phyloP scores from a whole-genome alignment of 2,888 invertebrate species.

The Hydrotaea diabolus region DNA sequence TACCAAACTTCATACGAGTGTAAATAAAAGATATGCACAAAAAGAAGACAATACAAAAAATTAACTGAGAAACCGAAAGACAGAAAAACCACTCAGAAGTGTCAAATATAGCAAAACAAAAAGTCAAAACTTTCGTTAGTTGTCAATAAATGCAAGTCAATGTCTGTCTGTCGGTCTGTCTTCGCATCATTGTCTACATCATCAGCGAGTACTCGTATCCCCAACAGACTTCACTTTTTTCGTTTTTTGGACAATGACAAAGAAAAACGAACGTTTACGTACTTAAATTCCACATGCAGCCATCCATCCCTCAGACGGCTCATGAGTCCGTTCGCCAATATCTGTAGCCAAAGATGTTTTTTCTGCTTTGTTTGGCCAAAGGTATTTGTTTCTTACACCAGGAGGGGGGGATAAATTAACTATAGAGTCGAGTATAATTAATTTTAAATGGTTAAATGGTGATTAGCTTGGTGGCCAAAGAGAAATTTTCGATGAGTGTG shows the following conservation, averaged over 20 bases:
- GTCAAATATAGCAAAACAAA: slow-evolving; percentile 45
- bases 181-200: background rate
- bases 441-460: background rate
- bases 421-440: slow-evolving; percentile 20
- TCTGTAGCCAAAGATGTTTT: no score
- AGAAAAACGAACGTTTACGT: background rate
- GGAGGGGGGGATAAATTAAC: background rate
- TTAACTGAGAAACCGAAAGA: slow-evolving; percentile 5
- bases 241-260: slow-evolving; percentile 14
- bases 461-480: background rate
- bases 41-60: slow-evolving; percentile 23
- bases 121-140: slow-evolving; percentile 64
- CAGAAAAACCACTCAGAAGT: slow-evolving; percentile 44
- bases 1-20: background rate
- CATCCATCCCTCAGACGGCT: background rate
- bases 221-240: slow-evolving; percentile 16
- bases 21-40: slow-evolving; percentile 3
- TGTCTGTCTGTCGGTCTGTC: background rate
- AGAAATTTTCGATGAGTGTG: slow-evolving; percentile 4
- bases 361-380: no score
- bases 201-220: slow-evolving; percentile 8
- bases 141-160: slow-evolving; percentile 64
- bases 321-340: no score
- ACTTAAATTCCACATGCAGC: background rate
- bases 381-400: background rate